phyloP scores from a whole-genome alignment of 2,888 invertebrate species.

The Eudasyphora cyanicolor region DNA sequence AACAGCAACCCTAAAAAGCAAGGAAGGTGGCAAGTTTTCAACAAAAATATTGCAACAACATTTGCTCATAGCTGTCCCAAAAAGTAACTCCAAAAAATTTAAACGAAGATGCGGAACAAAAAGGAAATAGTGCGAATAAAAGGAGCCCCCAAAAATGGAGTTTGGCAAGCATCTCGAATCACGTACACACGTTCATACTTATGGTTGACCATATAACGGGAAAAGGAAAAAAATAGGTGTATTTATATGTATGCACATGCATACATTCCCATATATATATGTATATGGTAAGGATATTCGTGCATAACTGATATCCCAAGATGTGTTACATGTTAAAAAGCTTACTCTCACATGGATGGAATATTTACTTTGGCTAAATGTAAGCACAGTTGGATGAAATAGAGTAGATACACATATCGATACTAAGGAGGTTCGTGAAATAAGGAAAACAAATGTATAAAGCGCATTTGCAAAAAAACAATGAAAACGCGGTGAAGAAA shows the following conservation, averaged over 20 bases:
- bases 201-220: slow-evolving; percentile 47
- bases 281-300: not conserved
- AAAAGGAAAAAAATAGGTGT: too few relatives aligned
- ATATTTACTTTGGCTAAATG: slow-evolving; percentile 15
- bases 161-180: not conserved
- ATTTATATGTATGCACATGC: too few relatives aligned
- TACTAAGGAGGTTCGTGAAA: too few relatives aligned
- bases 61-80: not conserved
- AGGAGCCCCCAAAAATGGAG: slow-evolving; percentile 2
- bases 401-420: not conserved
- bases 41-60: slow-evolving; percentile 20
- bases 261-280: not conserved
- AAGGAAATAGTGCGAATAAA: not conserved
- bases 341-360: not conserved
- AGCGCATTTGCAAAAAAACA: too few relatives aligned
- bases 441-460: too few relatives aligned
- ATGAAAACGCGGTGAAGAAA: too few relatives aligned
- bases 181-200: slow-evolving; percentile 1
- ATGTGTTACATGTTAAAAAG: slow-evolving; percentile 24
- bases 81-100: not conserved
- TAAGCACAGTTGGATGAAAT: not conserved
- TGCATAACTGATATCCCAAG: slow-evolving; percentile 41
- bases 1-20: slow-evolving; percentile 21
- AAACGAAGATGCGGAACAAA: not conserved
- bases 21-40: not conserved